Percentiles rank a stretch among this genome's conserved stretches.
Conservation (phyloP, 2,888 invertebrate species). For the Tenthredo notha region DNA sequence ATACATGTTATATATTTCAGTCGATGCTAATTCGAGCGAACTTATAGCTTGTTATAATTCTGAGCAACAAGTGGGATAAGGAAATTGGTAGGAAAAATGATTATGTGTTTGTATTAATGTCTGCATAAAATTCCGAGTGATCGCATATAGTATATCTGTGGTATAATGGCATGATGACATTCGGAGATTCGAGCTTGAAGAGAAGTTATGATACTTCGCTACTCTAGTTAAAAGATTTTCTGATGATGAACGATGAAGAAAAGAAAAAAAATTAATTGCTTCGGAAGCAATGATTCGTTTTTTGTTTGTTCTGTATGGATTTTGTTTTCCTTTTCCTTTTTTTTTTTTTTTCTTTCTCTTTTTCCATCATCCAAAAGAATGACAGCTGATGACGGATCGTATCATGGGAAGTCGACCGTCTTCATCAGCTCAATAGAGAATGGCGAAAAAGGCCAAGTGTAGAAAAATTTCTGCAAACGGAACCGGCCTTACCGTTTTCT, state of each 20-base stretch:
- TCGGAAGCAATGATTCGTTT: neutral
- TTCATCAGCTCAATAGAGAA: neutral
- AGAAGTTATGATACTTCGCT: neutral
- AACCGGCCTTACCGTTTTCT: constrained; percentile 22
- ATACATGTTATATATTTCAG: neutral
- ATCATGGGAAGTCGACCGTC: constrained; percentile 22
- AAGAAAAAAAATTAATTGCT: constrained; percentile 24
- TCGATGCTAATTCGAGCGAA: neutral
- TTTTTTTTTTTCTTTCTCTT: neutral
- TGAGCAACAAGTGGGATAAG: constrained; percentile 26
- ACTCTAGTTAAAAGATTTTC: neutral
- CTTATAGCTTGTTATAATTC: neutral
- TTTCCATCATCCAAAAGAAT: constrained; percentile 16
- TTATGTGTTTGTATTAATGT: neutral
- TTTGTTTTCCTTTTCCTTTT: neutral
- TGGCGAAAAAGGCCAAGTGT: neutral
- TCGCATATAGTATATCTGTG: neutral
- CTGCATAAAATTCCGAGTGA: neutral
- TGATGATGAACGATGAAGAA: neutral
- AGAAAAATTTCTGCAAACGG: neutral
- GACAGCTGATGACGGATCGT: constrained; percentile 29
- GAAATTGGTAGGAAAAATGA: neutral
- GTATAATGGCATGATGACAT: neutral
- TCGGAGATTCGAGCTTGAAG: neutral
- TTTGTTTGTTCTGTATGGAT: neutral